These are phyloP conservation scores for Dicerorhinus sumatrensis DNA, from an alignment of 2,113 vertebrate genomes.

Conservation along the genomic window DNA sequence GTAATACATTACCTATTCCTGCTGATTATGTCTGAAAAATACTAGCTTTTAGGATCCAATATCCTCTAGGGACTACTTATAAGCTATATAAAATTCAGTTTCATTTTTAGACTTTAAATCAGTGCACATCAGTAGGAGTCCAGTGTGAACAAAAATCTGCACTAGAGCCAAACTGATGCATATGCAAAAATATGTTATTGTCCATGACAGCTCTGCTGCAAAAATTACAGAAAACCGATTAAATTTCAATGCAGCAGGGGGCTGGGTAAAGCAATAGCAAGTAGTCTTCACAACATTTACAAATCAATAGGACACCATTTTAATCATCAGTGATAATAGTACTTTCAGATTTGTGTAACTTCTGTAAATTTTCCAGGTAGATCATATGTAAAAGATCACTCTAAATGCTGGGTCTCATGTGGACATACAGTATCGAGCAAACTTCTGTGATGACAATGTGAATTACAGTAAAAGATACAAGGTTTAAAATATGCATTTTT, in stretches of 20 bases:
- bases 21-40: conserved; percentile 88
- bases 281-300: conserved; percentile 58
- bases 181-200: conserved; percentile 81
- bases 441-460: conserved; percentile 73
- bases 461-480: conserved; percentile 64
- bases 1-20: conserved; percentile 85
- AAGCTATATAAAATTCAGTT: conserved; percentile 89
- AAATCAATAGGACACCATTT: conserved; percentile 75
- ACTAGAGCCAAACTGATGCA: conserved; percentile 83
- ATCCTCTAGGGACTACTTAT: conserved; percentile 84
- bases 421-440: conserved; percentile 66
- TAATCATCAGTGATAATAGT: conserved; percentile 50
- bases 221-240: conserved; percentile 79
- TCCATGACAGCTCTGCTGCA: conserved; percentile 79
- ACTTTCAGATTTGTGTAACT: conserved; percentile 77
- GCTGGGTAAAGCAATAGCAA: conserved; percentile 67
- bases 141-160: conserved; percentile 81
- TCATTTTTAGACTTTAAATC: conserved; percentile 87
- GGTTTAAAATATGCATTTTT: conserved; percentile 71
- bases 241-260: conserved; percentile 64
- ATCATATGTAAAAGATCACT: conserved; percentile 73
- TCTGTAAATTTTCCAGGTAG: conserved; percentile 78
- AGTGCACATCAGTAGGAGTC: conserved; percentile 84
- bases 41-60: conserved; percentile 86
- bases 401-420: conserved; percentile 74